phyloP scores from a whole-genome alignment of 2,888 invertebrate species.

The Lacanobia wlatinum region DNA sequence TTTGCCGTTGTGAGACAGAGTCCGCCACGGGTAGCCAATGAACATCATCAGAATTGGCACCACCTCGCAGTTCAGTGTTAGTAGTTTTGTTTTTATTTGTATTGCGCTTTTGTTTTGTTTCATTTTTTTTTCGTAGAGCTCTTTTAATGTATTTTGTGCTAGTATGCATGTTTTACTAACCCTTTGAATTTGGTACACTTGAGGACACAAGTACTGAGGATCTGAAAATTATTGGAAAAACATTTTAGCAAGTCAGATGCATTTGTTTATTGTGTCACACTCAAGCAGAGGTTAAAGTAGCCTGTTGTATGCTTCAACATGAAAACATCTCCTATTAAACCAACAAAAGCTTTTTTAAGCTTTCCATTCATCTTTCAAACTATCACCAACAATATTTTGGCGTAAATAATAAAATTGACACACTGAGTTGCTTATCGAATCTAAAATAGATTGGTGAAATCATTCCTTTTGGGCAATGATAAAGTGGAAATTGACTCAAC shows the following conservation, averaged over 20 bases:
- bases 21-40: slow-evolving; percentile 88
- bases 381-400: slow-evolving; percentile 14
- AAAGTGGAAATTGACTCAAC: background rate
- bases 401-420: slow-evolving; percentile 16
- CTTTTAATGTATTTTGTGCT: slow-evolving; percentile 36
- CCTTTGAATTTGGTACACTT: slow-evolving; percentile 3
- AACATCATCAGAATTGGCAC: slow-evolving; percentile 90
- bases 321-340: background rate
- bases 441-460: slow-evolving; percentile 19
- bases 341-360: background rate
- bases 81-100: slow-evolving; percentile 85
- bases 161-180: slow-evolving; percentile 52
- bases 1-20: slow-evolving; percentile 92
- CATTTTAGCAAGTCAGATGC: slow-evolving; percentile 38
- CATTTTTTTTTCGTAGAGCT: slow-evolving; percentile 52
- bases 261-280: slow-evolving; percentile 24
- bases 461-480: background rate
- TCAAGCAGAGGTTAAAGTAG: background rate
- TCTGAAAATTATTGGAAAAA: background rate
- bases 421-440: slow-evolving; percentile 12
- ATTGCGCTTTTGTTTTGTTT: slow-evolving; percentile 67
- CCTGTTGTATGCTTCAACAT: background rate
- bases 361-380: slow-evolving; percentile 31
- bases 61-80: slow-evolving; percentile 93
- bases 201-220: slow-evolving; percentile 23